Conservation (phyloP, 2,113 vertebrate species). For the Cercocebus atys region DNA sequence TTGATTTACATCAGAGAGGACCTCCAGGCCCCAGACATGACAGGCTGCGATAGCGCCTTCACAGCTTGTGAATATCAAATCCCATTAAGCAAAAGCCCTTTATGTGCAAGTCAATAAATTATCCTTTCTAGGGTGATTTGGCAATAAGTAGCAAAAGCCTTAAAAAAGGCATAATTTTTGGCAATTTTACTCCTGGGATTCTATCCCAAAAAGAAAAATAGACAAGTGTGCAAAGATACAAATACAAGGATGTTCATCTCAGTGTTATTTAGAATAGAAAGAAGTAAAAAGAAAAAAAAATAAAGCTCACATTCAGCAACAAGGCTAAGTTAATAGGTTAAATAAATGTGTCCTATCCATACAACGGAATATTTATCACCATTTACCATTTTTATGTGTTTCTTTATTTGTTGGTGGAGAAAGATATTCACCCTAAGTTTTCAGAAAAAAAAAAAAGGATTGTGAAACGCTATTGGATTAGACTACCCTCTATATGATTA, state of each 20-base stretch:
- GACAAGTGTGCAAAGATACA: neutral
- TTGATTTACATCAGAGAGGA: slow-evolving; percentile 72
- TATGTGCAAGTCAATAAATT: neutral
- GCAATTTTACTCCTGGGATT: neutral
- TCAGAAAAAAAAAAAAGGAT: neutral
- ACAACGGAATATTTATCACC: neutral
- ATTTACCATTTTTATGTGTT: neutral
- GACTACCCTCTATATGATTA: neutral
- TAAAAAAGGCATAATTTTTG: neutral
- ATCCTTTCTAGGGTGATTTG: neutral
- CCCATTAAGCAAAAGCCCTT: slow-evolving; percentile 40
- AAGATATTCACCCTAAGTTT: neutral
- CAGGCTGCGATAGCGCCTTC: slow-evolving; percentile 64
- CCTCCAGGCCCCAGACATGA: slow-evolving; percentile 64
- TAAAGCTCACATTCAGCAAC: neutral
- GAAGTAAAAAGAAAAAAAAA: neutral
- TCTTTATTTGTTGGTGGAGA: neutral
- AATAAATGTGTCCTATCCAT: neutral
- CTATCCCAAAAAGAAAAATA: neutral
- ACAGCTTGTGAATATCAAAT: slow-evolving; percentile 60
- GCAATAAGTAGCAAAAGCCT: neutral
- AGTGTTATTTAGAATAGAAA: slow-evolving; percentile 42
- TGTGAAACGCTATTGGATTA: neutral
- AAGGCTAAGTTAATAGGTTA: neutral
- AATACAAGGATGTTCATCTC: slow-evolving; percentile 4